A percentile compares a stretch with the other conserved stretches of the same genome.
Conservation (phyloP, 2,888 invertebrate genomes). For the Stegana nigrithorax region DNA sequence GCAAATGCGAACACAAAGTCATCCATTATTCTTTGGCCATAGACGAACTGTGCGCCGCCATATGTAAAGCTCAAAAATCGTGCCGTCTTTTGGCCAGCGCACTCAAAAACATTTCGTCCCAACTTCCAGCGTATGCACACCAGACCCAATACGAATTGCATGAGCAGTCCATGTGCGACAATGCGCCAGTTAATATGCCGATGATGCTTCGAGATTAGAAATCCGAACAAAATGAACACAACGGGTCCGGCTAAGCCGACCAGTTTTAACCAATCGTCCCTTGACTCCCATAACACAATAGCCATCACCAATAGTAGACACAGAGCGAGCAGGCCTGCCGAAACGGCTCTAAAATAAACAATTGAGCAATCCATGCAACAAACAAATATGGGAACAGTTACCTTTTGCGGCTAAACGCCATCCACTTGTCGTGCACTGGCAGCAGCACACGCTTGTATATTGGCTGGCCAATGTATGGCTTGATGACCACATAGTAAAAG, state of each 20-base stretch:
- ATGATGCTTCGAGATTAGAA: conserved; percentile 73
- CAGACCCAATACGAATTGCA: conserved; percentile 86
- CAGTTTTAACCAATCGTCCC: neutral
- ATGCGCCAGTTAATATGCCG: conserved; percentile 79
- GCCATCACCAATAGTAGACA: neutral
- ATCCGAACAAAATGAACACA: conserved; percentile 68
- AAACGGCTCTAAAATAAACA: conserved; percentile 20
- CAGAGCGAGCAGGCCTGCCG: conserved; percentile 18
- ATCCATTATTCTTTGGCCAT: conserved; percentile 73
- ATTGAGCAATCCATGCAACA: neutral
- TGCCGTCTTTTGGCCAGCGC: conserved; percentile 27
- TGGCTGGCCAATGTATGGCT: conserved; percentile 54
- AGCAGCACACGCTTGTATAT: conserved; percentile 27
- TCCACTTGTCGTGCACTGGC: conserved; percentile 31
- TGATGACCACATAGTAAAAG: conserved; percentile 74
- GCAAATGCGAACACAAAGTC: conserved; percentile 83
- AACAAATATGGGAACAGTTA: conserved; percentile 6
- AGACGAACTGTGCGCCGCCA: conserved; percentile 85
- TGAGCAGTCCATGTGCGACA: conserved; percentile 79
- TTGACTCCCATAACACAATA: conserved; percentile 21
- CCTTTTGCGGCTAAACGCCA: conserved; percentile 31
- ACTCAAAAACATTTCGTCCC: conserved; percentile 29
- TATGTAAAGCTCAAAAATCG: conserved; percentile 78
- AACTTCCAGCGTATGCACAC: conserved; percentile 85
- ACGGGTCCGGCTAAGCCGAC: conserved; percentile 27